A percentile compares a stretch with the other conserved stretches of the same genome.
Evolutionary conservation across 2,888 invertebrate genomes (phyloP).

Genomic region (Eilema griseolum): DNA sequence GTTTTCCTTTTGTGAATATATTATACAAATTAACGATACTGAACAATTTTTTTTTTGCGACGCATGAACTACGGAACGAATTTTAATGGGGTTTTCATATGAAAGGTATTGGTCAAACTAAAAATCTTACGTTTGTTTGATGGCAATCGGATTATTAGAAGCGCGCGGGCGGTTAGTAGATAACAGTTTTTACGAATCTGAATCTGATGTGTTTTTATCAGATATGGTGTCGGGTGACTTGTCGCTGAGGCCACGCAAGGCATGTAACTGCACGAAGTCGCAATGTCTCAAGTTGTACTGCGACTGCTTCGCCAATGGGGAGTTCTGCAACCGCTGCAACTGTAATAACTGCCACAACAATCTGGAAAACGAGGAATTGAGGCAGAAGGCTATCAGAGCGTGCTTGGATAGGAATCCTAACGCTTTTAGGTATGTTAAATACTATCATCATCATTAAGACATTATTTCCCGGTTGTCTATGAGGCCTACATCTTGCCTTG

Average conservation of each 20-base stretch:
- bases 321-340: conserved; percentile 99
- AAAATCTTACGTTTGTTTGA: too few relatives aligned
- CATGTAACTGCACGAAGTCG: conserved; percentile 99
- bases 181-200: background rate
- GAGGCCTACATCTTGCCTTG: background rate
- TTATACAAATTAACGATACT: too few relatives aligned
- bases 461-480: background rate
- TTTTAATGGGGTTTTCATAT: too few relatives aligned
- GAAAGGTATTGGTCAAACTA: too few relatives aligned
- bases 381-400: conserved; percentile 97
- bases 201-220: conserved; percentile 29
- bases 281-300: conserved; percentile 99
- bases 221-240: conserved; percentile 68
- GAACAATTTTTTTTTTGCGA: too few relatives aligned
- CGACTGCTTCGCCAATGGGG: conserved; percentile 99
- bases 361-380: conserved; percentile 96
- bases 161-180: too few relatives aligned
- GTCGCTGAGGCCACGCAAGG: conserved; percentile 92
- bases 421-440: conserved; percentile 90
- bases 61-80: too few relatives aligned
- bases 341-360: conserved; percentile 99
- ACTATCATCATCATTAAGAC: too few relatives aligned
- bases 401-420: conserved; percentile 98
- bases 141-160: too few relatives aligned
- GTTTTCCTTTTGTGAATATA: too few relatives aligned